Conservation (phyloP, 2,113 vertebrate species). For the Nansenia antarctica region DNA sequence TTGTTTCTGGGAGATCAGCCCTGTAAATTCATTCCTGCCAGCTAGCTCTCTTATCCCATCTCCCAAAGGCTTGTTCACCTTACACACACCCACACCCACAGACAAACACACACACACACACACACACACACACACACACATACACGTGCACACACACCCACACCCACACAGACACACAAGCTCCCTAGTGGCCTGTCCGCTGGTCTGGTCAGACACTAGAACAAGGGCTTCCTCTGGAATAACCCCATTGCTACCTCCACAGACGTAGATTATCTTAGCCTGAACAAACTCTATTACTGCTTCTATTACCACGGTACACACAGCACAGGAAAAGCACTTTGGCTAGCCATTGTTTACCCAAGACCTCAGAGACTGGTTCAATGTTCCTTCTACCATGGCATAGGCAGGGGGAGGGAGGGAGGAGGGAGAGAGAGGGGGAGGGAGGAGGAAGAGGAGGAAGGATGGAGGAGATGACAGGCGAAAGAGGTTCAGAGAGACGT, state of each 20-base stretch:
- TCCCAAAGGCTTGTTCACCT: constrained; percentile 63
- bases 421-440: constrained; percentile 22
- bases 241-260: too few relatives aligned
- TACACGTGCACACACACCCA: too few relatives aligned
- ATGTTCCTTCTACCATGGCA: constrained; percentile 30
- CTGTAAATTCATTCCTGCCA: constrained; percentile 67
- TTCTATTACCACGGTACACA: constrained; percentile 64
- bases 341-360: constrained; percentile 63
- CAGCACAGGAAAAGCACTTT: constrained; percentile 57
- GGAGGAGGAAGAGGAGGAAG: not conserved
- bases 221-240: too few relatives aligned
- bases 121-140: constrained; percentile 5
- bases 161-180: too few relatives aligned
- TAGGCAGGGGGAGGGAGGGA: constrained; percentile 13
- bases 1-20: constrained; percentile 68
- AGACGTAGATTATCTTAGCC: constrained; percentile 61
- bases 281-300: constrained; percentile 71
- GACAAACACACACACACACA: too few relatives aligned
- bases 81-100: too few relatives aligned
- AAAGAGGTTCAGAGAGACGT: not conserved
- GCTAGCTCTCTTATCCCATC: constrained; percentile 62
- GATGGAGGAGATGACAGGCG: constrained; percentile 10
- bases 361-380: constrained; percentile 37
- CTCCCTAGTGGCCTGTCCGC: too few relatives aligned
- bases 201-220: constrained; percentile 16